Conservation (phyloP, 2,888 invertebrate genomes). For the Chloroclystis v-ata region DNA sequence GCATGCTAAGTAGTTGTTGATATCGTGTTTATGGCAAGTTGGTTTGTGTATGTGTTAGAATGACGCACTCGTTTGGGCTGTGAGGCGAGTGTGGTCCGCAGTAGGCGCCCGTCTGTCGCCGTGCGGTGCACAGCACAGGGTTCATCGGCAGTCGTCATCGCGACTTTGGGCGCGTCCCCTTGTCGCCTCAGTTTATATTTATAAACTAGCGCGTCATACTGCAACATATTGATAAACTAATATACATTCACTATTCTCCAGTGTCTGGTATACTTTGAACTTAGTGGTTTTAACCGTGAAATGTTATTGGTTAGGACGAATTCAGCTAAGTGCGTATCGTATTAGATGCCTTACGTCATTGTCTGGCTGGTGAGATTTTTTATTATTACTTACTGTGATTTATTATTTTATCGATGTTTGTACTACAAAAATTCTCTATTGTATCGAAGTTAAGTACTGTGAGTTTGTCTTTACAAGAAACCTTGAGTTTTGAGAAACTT, state of each 20-base stretch:
- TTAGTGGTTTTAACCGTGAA: conserved; percentile 14
- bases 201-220: conserved; percentile 65
- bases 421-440: too few relatives aligned
- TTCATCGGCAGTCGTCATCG: conserved; percentile 56
- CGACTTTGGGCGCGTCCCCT: conserved; percentile 69
- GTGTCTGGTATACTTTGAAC: conserved; percentile 19
- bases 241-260: conserved; percentile 42
- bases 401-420: too few relatives aligned
- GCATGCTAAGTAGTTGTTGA: conserved; percentile 58
- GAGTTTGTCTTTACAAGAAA: too few relatives aligned
- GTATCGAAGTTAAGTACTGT: too few relatives aligned
- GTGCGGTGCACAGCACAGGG: conserved; percentile 35
- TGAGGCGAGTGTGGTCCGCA: conserved; percentile 46
- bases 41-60: conserved; percentile 34
- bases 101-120: conserved; percentile 57
- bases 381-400: too few relatives aligned
- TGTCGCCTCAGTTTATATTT: conserved; percentile 67
- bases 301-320: conserved; percentile 8
- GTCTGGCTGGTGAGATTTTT: conserved; percentile 21
- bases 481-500: too few relatives aligned
- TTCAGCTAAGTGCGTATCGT: conserved; percentile 17
- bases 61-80: conserved; percentile 63
- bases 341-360: conserved; percentile 33
- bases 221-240: conserved; percentile 55
- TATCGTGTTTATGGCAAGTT: conserved; percentile 52